Percentiles rank a stretch among this genome's conserved stretches.
These are phyloP conservation scores for Ligdia adustata DNA, from an alignment of 2,888 invertebrate genomes.

Conservation along the genomic window DNA sequence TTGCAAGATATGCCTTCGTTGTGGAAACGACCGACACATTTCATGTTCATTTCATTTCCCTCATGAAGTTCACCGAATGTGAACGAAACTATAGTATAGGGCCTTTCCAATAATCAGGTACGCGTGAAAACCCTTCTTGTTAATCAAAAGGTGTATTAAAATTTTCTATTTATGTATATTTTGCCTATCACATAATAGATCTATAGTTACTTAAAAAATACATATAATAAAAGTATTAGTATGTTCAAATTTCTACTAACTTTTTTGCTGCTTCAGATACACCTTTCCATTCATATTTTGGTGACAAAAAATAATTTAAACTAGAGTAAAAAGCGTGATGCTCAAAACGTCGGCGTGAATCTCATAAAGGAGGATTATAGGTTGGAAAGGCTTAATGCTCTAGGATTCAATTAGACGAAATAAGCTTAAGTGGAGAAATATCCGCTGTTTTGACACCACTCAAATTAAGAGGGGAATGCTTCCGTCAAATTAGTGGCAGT, in stretches of 20 bases:
- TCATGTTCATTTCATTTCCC: no score
- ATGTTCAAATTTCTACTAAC: no score
- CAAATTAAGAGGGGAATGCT: conserved; percentile 71
- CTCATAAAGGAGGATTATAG: conserved; percentile 78
- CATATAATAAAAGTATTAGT: no score
- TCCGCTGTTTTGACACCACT: conserved; percentile 81
- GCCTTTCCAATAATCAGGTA: no score
- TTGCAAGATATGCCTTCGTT: no score
- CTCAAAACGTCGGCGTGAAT: conserved; percentile 76
- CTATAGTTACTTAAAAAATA: no score
- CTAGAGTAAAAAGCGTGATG: conserved; percentile 60
- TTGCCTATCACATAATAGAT: no score
- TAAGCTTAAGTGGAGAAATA: conserved; percentile 78
- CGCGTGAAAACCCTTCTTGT: no score
- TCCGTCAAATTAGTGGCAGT: conserved; percentile 60
- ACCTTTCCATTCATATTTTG: conserved; percentile 57
- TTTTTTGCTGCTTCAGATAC: conserved; percentile 34
- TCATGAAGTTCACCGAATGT: no score
- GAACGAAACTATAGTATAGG: no score
- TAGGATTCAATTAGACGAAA: conserved; percentile 83
- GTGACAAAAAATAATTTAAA: conserved; percentile 63
- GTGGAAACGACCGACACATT: no score
- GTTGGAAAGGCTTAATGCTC: conserved; percentile 68
- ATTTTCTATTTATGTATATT: neutral
- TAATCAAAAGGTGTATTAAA: neutral